A percentile compares a stretch with the other conserved stretches of the same genome.
Conservation (phyloP, 2,797 vertebrate genomes). For the Florisuga fusca region DNA sequence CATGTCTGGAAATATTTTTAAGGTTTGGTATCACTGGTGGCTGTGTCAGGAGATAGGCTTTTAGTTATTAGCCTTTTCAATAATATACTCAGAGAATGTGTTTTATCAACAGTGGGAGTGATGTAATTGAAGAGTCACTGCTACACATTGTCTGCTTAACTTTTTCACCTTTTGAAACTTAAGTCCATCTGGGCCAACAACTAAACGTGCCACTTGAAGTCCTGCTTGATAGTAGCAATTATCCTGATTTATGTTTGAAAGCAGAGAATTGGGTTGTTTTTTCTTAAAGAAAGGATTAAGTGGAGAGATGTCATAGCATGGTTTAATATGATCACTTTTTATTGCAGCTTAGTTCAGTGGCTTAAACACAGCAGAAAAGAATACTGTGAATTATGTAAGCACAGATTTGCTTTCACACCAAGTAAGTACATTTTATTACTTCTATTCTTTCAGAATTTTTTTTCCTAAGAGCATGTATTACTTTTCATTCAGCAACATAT, state of each 20-base stretch:
- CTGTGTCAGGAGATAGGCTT: not conserved
- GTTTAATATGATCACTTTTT: slow-evolving; percentile 54
- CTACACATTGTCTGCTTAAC: not conserved
- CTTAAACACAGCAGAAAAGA: slow-evolving; percentile 99
- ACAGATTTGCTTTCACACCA: slow-evolving; percentile 99
- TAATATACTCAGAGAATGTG: rapidly evolving
- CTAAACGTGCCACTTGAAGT: not conserved
- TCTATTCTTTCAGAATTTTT: not conserved
- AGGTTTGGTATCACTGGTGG: not conserved
- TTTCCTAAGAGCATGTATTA: not conserved
- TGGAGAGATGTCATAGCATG: not conserved
- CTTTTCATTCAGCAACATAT: not conserved
- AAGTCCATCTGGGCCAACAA: no score
- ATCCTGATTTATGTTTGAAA: not conserved
- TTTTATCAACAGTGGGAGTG: not conserved
- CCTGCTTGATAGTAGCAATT: not conserved
- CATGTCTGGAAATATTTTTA: not conserved
- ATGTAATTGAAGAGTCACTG: not conserved
- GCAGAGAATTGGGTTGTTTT: not conserved
- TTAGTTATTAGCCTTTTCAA: not conserved
- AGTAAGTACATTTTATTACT: slow-evolving; percentile 87
- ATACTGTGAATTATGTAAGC: slow-evolving; percentile 99
- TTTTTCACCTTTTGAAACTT: not conserved
- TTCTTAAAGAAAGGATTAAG: not conserved
- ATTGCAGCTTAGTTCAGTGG: slow-evolving; percentile 98